A percentile compares a stretch with the other conserved stretches of the same genome.
Conservation (phyloP, 2,113 vertebrate genomes). For the Thunnus maccoyii region DNA sequence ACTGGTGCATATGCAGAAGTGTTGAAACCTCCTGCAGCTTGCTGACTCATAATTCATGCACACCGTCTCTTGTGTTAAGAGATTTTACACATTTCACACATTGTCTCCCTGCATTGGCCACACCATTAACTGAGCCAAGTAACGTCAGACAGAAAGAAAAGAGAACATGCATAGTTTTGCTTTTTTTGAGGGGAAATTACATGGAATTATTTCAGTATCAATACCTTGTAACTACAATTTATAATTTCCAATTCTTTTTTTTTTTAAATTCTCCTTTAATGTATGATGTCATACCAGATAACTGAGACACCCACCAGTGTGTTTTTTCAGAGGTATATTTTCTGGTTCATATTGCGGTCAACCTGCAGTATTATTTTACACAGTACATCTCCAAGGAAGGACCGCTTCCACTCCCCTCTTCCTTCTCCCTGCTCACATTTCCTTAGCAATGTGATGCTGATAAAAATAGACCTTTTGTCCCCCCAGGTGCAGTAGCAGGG, state of each 20-base stretch:
- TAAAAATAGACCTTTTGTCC: constrained; percentile 73
- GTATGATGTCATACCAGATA: neutral
- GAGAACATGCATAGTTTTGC: neutral
- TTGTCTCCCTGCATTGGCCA: neutral
- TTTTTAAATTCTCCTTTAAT: neutral
- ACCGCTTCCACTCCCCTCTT: constrained; percentile 42
- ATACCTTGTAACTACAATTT: neutral
- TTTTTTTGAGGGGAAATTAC: constrained; percentile 1
- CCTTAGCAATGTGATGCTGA: constrained; percentile 61
- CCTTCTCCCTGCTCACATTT: constrained; percentile 58
- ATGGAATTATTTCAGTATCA: neutral
- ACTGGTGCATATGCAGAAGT: neutral
- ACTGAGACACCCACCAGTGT: constrained; percentile 11
- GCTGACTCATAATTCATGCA: neutral
- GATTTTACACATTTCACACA: constrained; percentile 13
- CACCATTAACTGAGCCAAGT: neutral
- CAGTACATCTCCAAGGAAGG: constrained; percentile 34
- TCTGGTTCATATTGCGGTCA: constrained; percentile 34
- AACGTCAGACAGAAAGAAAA: neutral
- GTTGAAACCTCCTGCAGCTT: constrained; percentile 1
- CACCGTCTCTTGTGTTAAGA: neutral
- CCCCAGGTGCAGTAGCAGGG: constrained; percentile 70
- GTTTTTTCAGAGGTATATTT: neutral
- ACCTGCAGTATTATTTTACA: constrained; percentile 24
- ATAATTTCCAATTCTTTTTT: neutral